Percentiles rank a stretch among this genome's conserved stretches.
phyloP scores from a whole-genome alignment of 2,113 vertebrate species.

The Petrocephalus microphthalmus region DNA sequence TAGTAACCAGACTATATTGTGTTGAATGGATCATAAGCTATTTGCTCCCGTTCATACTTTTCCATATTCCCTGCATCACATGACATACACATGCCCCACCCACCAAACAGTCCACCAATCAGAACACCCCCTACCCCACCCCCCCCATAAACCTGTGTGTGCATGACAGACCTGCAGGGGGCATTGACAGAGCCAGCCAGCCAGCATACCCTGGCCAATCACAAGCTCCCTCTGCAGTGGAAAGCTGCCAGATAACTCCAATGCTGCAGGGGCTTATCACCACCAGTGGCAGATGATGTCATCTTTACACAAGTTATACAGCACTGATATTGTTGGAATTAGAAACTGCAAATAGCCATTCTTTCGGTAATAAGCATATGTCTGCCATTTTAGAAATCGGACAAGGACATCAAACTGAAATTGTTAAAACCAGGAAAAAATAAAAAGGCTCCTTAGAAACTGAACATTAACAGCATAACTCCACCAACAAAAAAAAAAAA shows the following conservation, averaged over 20 bases:
- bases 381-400: constrained; percentile 21
- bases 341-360: constrained; percentile 7
- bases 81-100: not conserved
- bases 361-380: constrained; percentile 2
- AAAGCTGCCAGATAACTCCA: constrained; percentile 1
- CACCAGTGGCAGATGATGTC: not conserved
- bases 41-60: not conserved
- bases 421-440: constrained; percentile 41
- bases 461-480: constrained; percentile 81
- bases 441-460: constrained; percentile 66
- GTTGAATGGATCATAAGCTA: not conserved
- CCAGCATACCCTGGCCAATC: not conserved
- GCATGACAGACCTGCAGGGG: not conserved
- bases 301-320: not conserved
- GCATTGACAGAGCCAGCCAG: not conserved
- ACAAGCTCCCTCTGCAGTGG: not conserved
- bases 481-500: constrained; percentile 82
- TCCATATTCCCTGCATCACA: not conserved
- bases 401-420: constrained; percentile 50
- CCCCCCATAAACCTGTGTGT: not conserved
- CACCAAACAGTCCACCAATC: not conserved
- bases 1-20: not conserved
- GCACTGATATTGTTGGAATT: constrained; percentile 14
- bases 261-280: not conserved
- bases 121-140: not conserved